Percentiles rank a stretch among this genome's conserved stretches.
Evolutionary conservation across 2,113 vertebrate genomes (phyloP).

Genomic region (Corythaeola cristata): DNA sequence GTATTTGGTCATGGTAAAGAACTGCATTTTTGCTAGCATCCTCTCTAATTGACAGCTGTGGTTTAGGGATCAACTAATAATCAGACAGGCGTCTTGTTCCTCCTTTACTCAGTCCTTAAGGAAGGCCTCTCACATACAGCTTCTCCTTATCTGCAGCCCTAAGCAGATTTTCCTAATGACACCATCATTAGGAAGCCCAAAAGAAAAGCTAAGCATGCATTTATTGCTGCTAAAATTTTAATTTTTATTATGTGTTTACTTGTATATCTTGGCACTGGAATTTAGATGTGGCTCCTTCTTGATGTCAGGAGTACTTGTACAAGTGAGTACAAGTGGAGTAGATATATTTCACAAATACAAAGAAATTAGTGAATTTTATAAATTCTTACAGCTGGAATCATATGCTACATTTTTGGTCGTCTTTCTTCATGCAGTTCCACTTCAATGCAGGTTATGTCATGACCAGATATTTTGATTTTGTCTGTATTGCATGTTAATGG

Average conservation of each 20-base stretch:
- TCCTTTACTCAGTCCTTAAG: background rate
- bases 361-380: background rate
- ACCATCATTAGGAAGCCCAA: background rate
- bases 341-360: background rate
- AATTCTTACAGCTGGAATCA: background rate
- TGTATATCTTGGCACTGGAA: background rate
- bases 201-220: background rate
- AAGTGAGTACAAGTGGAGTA: background rate
- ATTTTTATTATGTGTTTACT: background rate
- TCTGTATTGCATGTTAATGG: background rate
- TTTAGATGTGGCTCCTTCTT: background rate
- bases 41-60: background rate
- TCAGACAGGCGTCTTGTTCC: background rate
- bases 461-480: background rate
- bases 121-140: background rate
- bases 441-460: background rate
- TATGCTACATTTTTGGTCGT: background rate
- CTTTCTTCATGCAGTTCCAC: background rate
- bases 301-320: background rate
- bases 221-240: background rate
- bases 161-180: background rate
- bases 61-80: background rate
- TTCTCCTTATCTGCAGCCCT: background rate
- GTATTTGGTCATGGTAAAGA: background rate
- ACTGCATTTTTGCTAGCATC: background rate